phyloP scores from a whole-genome alignment of 2,888 invertebrate genomes.

The Oligia fasciuncula region DNA sequence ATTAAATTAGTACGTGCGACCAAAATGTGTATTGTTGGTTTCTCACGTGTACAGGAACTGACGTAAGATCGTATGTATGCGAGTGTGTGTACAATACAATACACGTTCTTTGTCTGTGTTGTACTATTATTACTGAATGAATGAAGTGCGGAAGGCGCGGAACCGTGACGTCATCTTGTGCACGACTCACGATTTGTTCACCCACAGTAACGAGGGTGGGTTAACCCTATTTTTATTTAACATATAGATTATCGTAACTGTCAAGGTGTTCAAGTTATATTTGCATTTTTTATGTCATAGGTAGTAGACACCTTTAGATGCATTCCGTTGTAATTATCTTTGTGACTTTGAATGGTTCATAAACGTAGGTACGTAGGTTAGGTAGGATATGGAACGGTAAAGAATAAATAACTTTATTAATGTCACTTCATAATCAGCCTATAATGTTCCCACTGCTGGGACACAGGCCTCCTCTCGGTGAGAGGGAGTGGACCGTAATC shows the following conservation, averaged over 20 bases:
- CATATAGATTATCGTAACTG: conserved; percentile 13
- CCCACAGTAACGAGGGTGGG: conserved; percentile 46
- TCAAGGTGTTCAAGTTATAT: conserved; percentile 28
- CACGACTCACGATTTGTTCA: conserved; percentile 55
- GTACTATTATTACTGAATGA: conserved; percentile 67
- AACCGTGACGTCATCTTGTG: conserved; percentile 63
- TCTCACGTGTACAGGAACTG: conserved; percentile 47
- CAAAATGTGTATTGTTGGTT: conserved; percentile 34
- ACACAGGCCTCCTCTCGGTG: too few species aligned
- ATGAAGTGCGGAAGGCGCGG: conserved; percentile 73
- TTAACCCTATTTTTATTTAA: conserved; percentile 54
- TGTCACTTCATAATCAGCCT: too few species aligned
- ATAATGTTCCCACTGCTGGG: too few species aligned
- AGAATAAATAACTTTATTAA: background rate
- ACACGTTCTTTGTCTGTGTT: conserved; percentile 44
- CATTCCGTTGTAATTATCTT: conserved; percentile 11
- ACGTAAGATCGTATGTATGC: conserved; percentile 26
- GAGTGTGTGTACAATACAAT: conserved; percentile 18
- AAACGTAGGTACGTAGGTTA: background rate
- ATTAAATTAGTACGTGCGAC: conserved; percentile 55
- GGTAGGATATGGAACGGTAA: background rate
- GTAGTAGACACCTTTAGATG: background rate
- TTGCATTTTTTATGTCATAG: conserved; percentile 28
- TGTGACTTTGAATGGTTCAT: background rate
- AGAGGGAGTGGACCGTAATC: too few species aligned